phyloP scores from a whole-genome alignment of 1,140 invertebrate genomes.

The Acromyrmex echinatior region DNA sequence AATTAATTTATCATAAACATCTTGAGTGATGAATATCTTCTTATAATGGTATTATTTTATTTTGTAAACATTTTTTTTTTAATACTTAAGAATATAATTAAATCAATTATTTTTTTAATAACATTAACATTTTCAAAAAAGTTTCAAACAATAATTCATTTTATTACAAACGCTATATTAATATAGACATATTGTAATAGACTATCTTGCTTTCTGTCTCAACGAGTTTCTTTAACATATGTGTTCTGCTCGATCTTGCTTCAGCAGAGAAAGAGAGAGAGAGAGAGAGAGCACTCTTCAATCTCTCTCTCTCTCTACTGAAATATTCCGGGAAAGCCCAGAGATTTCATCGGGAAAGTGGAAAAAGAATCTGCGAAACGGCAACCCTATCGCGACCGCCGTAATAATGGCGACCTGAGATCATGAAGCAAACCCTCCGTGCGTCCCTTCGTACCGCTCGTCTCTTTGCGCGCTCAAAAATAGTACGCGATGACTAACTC shows the following conservation, averaged over 20 bases:
- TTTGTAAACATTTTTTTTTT: neutral
- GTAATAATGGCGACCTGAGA: conserved; percentile 80
- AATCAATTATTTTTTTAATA: neutral
- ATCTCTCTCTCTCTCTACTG: neutral
- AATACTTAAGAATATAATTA: neutral
- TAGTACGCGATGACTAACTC: conserved; percentile 73
- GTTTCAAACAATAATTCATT: neutral
- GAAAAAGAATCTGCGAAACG: conserved; percentile 31
- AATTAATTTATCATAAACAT: neutral
- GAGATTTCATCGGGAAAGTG: conserved; percentile 4
- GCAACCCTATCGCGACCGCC: neutral
- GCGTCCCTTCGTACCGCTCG: conserved; percentile 67
- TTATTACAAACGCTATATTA: neutral
- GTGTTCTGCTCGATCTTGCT: neutral
- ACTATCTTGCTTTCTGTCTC: neutral
- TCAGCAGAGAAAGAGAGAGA: too few species aligned
- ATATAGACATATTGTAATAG: neutral
- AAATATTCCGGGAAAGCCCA: conserved; percentile 37
- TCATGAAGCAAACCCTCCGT: conserved; percentile 78
- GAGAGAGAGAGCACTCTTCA: neutral
- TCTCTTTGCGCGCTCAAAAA: conserved; percentile 81
- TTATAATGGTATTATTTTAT: neutral
- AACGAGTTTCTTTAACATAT: neutral
- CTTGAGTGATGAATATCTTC: neutral
- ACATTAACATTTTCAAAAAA: neutral